Evolutionary conservation across 2,888 invertebrate genomes (phyloP).

Genomic region (Itoplectis maculator): DNA sequence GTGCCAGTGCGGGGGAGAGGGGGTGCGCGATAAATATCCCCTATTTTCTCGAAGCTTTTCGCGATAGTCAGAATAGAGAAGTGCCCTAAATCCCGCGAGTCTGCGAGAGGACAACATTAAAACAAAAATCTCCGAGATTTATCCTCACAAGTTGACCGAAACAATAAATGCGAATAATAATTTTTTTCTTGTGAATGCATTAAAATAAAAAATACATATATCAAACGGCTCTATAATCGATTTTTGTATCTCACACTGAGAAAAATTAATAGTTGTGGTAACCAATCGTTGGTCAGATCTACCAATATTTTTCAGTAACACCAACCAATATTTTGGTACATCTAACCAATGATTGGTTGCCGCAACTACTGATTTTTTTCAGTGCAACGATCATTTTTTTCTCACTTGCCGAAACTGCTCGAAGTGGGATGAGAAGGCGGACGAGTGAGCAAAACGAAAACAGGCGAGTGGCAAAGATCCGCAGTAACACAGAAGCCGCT

Average conservation of each 20-base stretch:
- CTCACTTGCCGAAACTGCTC: background rate
- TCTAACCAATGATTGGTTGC: too few relatives aligned
- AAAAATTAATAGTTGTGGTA: too few relatives aligned
- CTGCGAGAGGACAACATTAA: background rate
- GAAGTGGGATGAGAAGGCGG: background rate
- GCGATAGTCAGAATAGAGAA: conserved; percentile 23
- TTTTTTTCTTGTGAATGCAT: background rate
- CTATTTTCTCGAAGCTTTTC: conserved; percentile 42
- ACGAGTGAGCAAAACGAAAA: too few relatives aligned
- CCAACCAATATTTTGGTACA: too few relatives aligned
- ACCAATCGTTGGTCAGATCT: too few relatives aligned
- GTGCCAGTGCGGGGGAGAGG: background rate
- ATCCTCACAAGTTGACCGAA: background rate
- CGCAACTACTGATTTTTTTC: too few relatives aligned
- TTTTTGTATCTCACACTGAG: too few relatives aligned
- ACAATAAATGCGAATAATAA: background rate
- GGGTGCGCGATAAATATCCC: conserved; percentile 52
- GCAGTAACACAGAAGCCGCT: conserved; percentile 52
- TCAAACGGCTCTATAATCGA: background rate
- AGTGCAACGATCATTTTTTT: too few relatives aligned
- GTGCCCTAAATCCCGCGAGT: background rate
- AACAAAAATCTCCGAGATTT: background rate
- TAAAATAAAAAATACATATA: background rate
- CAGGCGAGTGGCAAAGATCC: conserved; percentile 24
- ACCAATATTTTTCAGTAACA: too few relatives aligned